These are phyloP conservation scores for Sphenodon punctatus DNA, from an alignment of 2,797 vertebrate genomes.

Conservation along the genomic window DNA sequence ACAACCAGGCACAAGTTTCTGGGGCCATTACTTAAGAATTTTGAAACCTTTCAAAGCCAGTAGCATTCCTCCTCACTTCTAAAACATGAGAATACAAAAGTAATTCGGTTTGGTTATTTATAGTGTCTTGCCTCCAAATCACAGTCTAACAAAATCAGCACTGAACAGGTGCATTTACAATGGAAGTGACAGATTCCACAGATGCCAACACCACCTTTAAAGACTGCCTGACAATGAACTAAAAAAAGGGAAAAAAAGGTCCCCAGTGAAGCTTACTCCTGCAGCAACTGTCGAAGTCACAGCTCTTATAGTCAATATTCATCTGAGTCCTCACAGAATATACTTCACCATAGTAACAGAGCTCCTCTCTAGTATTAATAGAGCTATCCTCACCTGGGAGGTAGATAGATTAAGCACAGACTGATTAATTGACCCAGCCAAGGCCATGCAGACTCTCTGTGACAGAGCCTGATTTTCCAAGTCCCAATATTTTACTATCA, in stretches of 20 bases:
- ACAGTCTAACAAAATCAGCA: conserved; percentile 26
- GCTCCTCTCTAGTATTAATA: neutral
- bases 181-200: neutral
- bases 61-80: neutral
- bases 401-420: accelerated
- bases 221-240: neutral
- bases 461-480: neutral
- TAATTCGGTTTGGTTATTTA: conserved; percentile 32
- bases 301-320: neutral
- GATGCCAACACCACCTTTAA: conserved; percentile 5
- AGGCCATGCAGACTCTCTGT: neutral
- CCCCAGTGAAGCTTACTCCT: neutral
- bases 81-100: conserved; percentile 6
- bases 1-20: neutral
- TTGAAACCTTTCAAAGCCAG: neutral
- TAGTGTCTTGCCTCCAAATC: conserved; percentile 1
- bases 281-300: neutral
- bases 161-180: neutral
- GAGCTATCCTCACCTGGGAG: accelerated
- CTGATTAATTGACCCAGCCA: neutral
- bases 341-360: accelerated
- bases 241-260: neutral
- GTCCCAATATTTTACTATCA: neutral
- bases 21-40: neutral
- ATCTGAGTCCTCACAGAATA: accelerated